Evolutionary conservation across 37 sponge, comb jelly and placozoan genomes (phyloP), one percentile per base, ranked within the genome.

Genomic region (Eunapius fragilis): DNA sequence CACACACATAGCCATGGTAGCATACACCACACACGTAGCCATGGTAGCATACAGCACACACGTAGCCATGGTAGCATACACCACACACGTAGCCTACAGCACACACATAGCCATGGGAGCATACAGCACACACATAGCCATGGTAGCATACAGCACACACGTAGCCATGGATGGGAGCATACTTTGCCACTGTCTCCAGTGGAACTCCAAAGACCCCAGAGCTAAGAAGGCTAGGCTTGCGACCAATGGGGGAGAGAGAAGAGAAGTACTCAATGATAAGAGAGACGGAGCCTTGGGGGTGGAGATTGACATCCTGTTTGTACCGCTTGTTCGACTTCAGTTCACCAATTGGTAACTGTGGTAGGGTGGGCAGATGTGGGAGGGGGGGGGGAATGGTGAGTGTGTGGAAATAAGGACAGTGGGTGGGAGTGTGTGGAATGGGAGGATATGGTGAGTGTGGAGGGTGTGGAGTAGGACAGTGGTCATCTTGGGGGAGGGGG

Each of bases 151-250:
- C 74, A 74, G 11, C 47, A 19, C 34, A 35, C 72, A 70, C 14
- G 5, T 13, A 25, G 10, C 2, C 48, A 26, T 5, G 25, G 0
- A 14, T 31, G 27, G 7, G 3, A 22, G 81, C 95, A 72, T 70
- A 95, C 95, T 89, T 78, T 36, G 90, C 38, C 0, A 95, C 93
- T 12, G 81, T 82, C 67, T 90, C 89, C 37, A 96, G 77, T 25
- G 87, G 92, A 4, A 93, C 88, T 10, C 94, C 92, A 72, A 96
- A 96, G 28, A 96, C 92, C 0, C 94, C 94, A 71, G 96, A 92
- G 35, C 91, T 92, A 37, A 89, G 77, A 30, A 95, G 69, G 45
- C 83, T 76, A 6, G 93, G 90, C 36, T 87, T 87, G 28, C 87
- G 87, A 2, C 41, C 83, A 36, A 87, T 68, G 34, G 91, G 72